These are phyloP conservation scores for Protosalanx chinensis DNA, from an alignment of 2,797 vertebrate genomes.

Conservation along the genomic window DNA sequence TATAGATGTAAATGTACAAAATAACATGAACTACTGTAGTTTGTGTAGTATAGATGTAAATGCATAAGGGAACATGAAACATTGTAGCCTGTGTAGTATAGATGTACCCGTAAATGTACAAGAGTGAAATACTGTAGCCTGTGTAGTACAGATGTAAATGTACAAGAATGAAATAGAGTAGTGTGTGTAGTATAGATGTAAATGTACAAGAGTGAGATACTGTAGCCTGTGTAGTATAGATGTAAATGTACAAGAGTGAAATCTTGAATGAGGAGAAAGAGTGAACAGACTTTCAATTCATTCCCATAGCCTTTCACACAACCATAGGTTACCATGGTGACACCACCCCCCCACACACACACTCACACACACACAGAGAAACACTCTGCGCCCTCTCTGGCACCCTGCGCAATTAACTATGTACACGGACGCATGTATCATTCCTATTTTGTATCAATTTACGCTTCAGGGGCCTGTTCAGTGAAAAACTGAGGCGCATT, in stretches of 20 bases:
- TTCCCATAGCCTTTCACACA: conserved; percentile 73
- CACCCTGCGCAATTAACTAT: no score
- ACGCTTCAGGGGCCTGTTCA: no score
- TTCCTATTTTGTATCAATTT: no score
- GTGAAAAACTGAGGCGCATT: no score
- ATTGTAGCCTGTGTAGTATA: conserved; percentile 13
- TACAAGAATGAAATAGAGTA: neutral
- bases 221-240: conserved; percentile 44
- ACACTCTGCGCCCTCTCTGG: no score
- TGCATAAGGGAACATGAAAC: conserved; percentile 54
- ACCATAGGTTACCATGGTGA: conserved; percentile 70
- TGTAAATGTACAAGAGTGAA: conserved; percentile 33
- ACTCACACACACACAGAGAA: conserved; percentile 29
- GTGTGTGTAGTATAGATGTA: no score
- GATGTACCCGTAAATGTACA: no score
- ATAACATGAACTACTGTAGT: conserved; percentile 61
- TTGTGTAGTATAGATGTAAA: neutral
- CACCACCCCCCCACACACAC: conserved; percentile 39
- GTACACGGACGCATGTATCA: no score
- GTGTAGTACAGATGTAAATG: no score
- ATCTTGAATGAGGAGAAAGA: conserved; percentile 66
- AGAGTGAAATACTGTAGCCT: neutral
- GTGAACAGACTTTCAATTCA: conserved; percentile 76
- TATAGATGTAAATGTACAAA: conserved; percentile 1
- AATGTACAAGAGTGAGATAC: conserved; percentile 52